A percentile compares a stretch with the other conserved stretches of the same genome.
Conservation (phyloP, 2,113 vertebrate genomes). For the Oryzias celebensis region DNA sequence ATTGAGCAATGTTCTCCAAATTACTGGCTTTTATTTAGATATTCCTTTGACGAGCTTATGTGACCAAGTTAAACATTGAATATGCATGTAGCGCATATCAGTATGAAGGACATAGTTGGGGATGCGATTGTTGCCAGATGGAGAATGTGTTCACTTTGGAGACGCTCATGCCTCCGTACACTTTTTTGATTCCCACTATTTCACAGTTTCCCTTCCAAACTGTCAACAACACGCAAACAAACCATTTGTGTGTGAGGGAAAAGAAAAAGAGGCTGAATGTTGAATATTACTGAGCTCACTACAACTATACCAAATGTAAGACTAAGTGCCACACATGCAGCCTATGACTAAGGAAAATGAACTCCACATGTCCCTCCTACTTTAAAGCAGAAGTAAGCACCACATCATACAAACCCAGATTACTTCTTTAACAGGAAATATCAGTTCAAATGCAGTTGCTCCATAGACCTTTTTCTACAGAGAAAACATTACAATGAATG, state of each 20-base stretch:
- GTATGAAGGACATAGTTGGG: slow-evolving; percentile 1
- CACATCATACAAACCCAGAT: slow-evolving; percentile 22
- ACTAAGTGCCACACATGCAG: slow-evolving; percentile 61
- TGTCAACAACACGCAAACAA: slow-evolving; percentile 20
- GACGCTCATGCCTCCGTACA: too few relatives aligned
- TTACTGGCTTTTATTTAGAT: slow-evolving; percentile 37
- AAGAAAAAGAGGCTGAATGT: slow-evolving; percentile 19
- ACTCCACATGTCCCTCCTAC: slow-evolving; percentile 58
- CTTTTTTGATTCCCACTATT: too few relatives aligned
- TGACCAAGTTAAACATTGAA: background rate
- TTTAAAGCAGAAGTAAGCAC: slow-evolving; percentile 42
- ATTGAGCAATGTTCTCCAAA: slow-evolving; percentile 19
- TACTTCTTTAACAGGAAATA: slow-evolving; percentile 7
- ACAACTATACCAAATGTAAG: slow-evolving; percentile 46
- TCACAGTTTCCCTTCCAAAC: background rate
- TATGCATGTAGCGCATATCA: background rate
- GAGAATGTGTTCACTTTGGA: background rate
- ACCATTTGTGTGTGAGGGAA: slow-evolving; percentile 32
- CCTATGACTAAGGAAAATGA: slow-evolving; percentile 44
- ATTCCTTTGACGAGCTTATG: slow-evolving; percentile 6
- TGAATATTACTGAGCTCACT: slow-evolving; percentile 24
- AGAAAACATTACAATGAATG: background rate
- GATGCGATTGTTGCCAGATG: background rate
- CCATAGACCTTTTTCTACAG: background rate
- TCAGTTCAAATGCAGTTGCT: background rate